Base-by-base conservation (phyloP, 2,113 vertebrate genomes). In the Antigone vipio region DNA sequence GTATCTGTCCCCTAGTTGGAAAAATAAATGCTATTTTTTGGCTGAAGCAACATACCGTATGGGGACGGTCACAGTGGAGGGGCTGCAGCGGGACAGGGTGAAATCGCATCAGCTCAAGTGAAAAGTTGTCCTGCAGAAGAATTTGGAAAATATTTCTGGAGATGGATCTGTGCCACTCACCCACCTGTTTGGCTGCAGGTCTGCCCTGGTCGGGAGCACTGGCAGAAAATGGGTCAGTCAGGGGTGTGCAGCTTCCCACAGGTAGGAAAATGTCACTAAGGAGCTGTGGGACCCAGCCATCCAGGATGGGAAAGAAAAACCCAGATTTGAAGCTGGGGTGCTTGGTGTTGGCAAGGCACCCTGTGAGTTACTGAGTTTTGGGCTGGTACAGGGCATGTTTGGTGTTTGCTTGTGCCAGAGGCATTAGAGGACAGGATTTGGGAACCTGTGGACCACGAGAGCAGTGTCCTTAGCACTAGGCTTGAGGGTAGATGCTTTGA, bases 301-400 rank as follows among this genome's bases (percentile, higher is more conserved):
- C 5, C 0, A 4, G 13, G 40, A 14, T 44, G 49, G 52, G n/a
- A 19, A 17, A 62, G 34, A 75, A 76, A 52, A 22, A 2, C 10
- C 12, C n/a, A 27, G 22, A 18, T n/a, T 15, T 45, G 59, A 45
- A 87, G 38, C 35, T n/a, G 50, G 21, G 40, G n/a, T 4, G 10
- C 38, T 59, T 42, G 8, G 13, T 21, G 35, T 20, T 64, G 76
- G 32, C 27, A 35, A 73, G 34, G 7, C 21, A 34, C 19, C 47
- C 18, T 4, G 9, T 1, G 27, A 26, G 9, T 30, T 47, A 16
- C 1, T 12, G 49, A 80, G 22, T 49, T 60, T 38, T 38, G 40
- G 40, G 30, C 11, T 71, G 34, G 38, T 19, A 32, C 0, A 3
- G 45, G 49, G 15, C 44, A 40, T 0, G 0, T 34, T 59, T 32